A percentile compares a stretch with the other conserved stretches of the same genome.
Evolutionary conservation across 2,797 vertebrate genomes (phyloP).

Genomic region (Micropoecilia bifurca): DNA sequence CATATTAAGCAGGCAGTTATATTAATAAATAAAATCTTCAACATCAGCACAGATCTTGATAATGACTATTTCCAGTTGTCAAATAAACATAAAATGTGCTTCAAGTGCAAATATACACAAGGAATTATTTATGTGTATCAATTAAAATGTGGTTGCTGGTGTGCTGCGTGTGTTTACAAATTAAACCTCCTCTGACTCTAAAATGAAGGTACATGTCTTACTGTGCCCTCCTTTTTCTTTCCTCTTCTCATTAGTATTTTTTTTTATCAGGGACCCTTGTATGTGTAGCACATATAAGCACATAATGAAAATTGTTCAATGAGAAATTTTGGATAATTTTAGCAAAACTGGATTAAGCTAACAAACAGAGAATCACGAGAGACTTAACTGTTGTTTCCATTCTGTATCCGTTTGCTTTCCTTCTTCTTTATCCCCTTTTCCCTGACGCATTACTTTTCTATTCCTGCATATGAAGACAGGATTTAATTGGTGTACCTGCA

Average conservation of each 20-base stretch:
- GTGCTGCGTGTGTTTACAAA: constrained; percentile 86
- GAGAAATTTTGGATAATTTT: constrained; percentile 60
- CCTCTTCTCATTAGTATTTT: constrained; percentile 75
- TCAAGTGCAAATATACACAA: constrained; percentile 88
- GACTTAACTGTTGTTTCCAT: constrained; percentile 59
- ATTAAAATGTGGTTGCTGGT: constrained; percentile 91
- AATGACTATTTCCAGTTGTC: constrained; percentile 84
- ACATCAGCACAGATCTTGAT: constrained; percentile 80
- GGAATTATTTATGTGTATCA: constrained; percentile 96
- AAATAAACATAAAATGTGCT: constrained; percentile 84
- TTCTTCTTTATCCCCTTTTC: constrained; percentile 8
- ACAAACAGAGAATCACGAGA: constrained; percentile 70
- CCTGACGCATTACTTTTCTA: neutral
- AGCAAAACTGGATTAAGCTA: constrained; percentile 80
- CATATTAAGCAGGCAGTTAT: constrained; percentile 75
- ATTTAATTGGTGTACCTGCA: constrained; percentile 74
- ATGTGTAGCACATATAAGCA: constrained; percentile 10
- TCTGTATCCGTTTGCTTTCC: constrained; percentile 38
- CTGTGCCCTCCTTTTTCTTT: constrained; percentile 71
- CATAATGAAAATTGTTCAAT: constrained; percentile 69
- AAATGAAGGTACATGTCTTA: constrained; percentile 76
- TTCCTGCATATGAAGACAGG: constrained; percentile 31
- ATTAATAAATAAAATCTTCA: constrained; percentile 85
- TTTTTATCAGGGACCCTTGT: constrained; percentile 62
- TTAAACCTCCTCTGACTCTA: constrained; percentile 79